Evolutionary conservation across 2,113 vertebrate genomes (phyloP).

Genomic region (Lipotes vexillifer): DNA sequence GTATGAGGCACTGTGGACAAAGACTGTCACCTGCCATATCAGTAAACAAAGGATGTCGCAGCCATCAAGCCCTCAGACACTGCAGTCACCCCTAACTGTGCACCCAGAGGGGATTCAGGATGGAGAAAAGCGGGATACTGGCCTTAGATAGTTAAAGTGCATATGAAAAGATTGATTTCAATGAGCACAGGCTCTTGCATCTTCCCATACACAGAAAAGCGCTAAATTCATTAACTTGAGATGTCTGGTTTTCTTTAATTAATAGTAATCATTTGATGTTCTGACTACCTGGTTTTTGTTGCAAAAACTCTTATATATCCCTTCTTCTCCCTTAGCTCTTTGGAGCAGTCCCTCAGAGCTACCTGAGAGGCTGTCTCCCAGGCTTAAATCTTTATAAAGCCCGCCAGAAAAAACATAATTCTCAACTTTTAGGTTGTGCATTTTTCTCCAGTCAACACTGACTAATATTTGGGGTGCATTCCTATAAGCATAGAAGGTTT

Average conservation of each 20-base stretch:
- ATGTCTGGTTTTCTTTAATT: not conserved
- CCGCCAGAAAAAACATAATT: not conserved
- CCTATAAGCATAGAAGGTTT: not conserved
- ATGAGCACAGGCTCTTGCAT: not conserved
- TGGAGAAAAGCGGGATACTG: not conserved
- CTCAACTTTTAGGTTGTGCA: not conserved
- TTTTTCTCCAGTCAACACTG: not conserved
- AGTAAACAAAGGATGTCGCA: not conserved
- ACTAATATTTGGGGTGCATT: slow-evolving; percentile 1
- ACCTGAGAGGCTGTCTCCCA: not conserved
- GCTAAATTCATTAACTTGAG: not conserved
- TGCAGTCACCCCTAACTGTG: not conserved
- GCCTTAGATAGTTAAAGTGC: not conserved
- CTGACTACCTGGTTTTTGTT: not conserved
- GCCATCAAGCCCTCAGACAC: not conserved
- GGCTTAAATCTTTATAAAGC: not conserved
- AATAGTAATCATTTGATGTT: not conserved
- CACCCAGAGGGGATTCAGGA: not conserved
- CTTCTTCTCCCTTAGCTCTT: not conserved
- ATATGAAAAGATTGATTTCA: not conserved
- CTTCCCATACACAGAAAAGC: not conserved
- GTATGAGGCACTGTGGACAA: not conserved
- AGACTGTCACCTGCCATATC: not conserved
- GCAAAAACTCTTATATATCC: not conserved
- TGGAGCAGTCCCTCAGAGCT: not conserved